Evolutionary conservation across 2,888 invertebrate genomes (phyloP), one percentile per base, ranked within the genome.

Genomic region (Dendrolimus pini): DNA sequence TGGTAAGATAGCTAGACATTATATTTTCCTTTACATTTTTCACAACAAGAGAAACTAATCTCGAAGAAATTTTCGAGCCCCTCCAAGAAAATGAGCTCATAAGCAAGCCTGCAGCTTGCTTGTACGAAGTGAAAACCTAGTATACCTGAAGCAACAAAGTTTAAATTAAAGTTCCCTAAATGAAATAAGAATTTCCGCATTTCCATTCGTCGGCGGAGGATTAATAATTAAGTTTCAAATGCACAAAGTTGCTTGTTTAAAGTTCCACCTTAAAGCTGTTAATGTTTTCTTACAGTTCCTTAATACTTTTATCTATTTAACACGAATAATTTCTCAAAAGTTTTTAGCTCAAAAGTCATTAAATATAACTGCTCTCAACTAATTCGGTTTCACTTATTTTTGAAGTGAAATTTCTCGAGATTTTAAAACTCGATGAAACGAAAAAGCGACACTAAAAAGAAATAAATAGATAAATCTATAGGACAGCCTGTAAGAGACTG

Each of bases 21-120:
- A 47, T 47, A 47, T 83, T 78, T 80, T 77, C 83, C 78, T 74
- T 82, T 77, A 78, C 86, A 84, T 89, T 89, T 88, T 83, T 75
- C 83, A 75, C 86, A 88, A 89, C 88, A 89, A 88, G 86, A 85
- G 83, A 88, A 90, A 89, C 89, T 90, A 89, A 89, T 89, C 86
- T 89, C 88, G 89, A 89, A 86, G 87, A 89, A 89, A 86, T 88
- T 89, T 89, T 89, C 86, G 83, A 83, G 86, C 82, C 82, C 73
- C 82, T 74, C 75, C 79, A 85, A 83, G 82, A 89, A 89, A 89
- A 89, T 89, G 85, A 89, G 85, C 88, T 89, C 83, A 86, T 85
- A 88, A 83, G 89, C 83, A 85, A 85, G 78, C 12, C 12, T 85
- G 87, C 84, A 89, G 83, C 85, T 89, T 82, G 76, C 84, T 78